Conservation (phyloP, 2,888 invertebrate genomes). For the Ichneumoninae sp. region DNA sequence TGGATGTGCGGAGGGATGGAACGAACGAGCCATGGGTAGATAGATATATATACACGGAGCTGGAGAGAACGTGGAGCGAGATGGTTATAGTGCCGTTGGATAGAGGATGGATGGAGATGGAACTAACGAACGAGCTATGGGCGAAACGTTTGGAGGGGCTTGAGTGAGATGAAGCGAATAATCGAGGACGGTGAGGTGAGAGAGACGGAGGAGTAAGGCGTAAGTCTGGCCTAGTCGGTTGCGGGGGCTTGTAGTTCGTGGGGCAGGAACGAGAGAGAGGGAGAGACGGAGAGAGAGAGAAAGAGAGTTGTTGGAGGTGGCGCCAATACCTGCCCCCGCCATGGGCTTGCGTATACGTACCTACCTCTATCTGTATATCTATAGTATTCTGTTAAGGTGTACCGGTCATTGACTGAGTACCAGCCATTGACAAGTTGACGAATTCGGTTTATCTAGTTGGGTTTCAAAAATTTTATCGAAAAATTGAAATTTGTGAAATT, state of each 20-base stretch:
- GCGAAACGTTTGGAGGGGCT: constrained; percentile 79
- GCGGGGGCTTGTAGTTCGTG: constrained; percentile 42
- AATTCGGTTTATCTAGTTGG: background rate
- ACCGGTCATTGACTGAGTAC: constrained; percentile 46
- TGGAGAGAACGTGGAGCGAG: constrained; percentile 49
- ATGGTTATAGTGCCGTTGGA: constrained; percentile 42
- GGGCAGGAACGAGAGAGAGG: constrained; percentile 55
- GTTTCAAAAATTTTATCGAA: background rate
- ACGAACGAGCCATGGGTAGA: constrained; percentile 45
- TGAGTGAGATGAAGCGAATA: constrained; percentile 84
- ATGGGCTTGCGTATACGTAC: constrained; percentile 80
- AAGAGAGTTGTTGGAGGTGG: constrained; percentile 85
- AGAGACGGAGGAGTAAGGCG: constrained; percentile 86
- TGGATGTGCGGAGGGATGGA: constrained; percentile 67
- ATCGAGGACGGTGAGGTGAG: constrained; percentile 85
- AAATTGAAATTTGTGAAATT: background rate
- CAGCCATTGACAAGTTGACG: constrained; percentile 15
- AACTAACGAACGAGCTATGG: constrained; percentile 40
- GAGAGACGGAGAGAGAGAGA: constrained; percentile 7
- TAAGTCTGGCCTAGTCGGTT: constrained; percentile 84
- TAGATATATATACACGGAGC: constrained; percentile 22
- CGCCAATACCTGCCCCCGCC: constrained; percentile 83
- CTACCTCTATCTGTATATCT: constrained; percentile 61
- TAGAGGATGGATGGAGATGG: constrained; percentile 53
- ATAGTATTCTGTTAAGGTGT: constrained; percentile 34